These are phyloP conservation scores for Dendrolimus kikuchii DNA, from an alignment of 1,140 invertebrate genomes.

Conservation along the genomic window DNA sequence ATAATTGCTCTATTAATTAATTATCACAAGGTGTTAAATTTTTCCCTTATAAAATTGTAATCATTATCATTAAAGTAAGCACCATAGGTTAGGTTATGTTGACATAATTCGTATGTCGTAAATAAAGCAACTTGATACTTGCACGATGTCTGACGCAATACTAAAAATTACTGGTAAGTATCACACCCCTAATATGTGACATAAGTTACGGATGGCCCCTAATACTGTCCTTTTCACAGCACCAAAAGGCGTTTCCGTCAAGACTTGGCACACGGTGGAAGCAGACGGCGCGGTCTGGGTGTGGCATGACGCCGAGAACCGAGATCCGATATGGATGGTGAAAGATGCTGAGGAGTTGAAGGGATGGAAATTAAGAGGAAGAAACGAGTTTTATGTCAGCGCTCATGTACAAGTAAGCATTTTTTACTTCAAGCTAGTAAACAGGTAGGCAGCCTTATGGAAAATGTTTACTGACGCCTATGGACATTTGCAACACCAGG, in stretches of 20 bases:
- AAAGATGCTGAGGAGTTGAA: slow-evolving; percentile 74
- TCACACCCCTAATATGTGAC: too few relatives aligned
- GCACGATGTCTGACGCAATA: too few relatives aligned
- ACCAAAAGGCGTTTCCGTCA: slow-evolving; percentile 75
- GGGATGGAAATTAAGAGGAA: slow-evolving; percentile 80
- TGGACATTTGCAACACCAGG: not conserved
- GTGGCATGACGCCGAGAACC: slow-evolving; percentile 86
- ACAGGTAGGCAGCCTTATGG: not conserved
- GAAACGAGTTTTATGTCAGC: slow-evolving; percentile 83
- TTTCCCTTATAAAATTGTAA: too few relatives aligned
- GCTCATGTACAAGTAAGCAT: slow-evolving; percentile 78
- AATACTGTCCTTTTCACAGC: slow-evolving; percentile 63
- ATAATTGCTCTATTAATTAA: too few relatives aligned
- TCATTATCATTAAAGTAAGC: too few relatives aligned
- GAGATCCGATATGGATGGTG: slow-evolving; percentile 81
- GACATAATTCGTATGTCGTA: too few relatives aligned
- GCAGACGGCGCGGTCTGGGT: slow-evolving; percentile 84
- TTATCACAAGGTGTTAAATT: too few relatives aligned
- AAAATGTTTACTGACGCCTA: not conserved
- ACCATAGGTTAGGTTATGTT: too few relatives aligned
- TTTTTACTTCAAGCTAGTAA: not conserved
- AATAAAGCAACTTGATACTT: too few relatives aligned
- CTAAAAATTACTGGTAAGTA: slow-evolving; percentile 2
- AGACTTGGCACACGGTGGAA: slow-evolving; percentile 79
- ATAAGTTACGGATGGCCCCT: too few relatives aligned